Evolutionary conservation across 1,140 invertebrate species (phyloP).

Genomic region (Drosophila virilis): DNA sequence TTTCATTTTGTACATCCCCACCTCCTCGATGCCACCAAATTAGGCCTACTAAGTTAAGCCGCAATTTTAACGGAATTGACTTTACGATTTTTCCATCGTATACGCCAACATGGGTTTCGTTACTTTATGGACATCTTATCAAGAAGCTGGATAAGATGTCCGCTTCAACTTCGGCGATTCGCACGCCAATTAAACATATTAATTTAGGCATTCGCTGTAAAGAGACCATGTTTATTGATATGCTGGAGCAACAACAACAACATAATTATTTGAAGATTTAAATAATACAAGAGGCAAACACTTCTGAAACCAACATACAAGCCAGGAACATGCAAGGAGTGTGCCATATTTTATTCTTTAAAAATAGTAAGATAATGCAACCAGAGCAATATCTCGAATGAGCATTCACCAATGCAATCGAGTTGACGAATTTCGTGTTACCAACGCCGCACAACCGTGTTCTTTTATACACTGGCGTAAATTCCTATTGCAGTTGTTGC

Average conservation of each 20-base stretch:
- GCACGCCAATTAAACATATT: conserved; percentile 59
- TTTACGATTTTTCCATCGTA: conserved; percentile 79
- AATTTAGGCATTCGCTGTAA: conserved; percentile 54
- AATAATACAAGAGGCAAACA: conserved; percentile 38
- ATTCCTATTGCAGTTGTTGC: conserved; percentile 48
- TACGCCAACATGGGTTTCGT: conserved; percentile 94
- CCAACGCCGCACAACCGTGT: conserved; percentile 14
- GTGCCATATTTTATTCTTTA: background rate
- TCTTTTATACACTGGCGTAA: conserved; percentile 15
- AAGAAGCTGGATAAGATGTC: conserved; percentile 80
- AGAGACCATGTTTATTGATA: conserved; percentile 67
- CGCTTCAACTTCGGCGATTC: conserved; percentile 47
- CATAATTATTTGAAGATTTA: conserved; percentile 79
- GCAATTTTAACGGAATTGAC: too few species aligned
- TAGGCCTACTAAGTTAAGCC: too few species aligned
- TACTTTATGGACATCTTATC: conserved; percentile 97
- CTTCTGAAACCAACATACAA: conserved; percentile 20
- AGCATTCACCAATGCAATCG: background rate
- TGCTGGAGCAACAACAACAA: conserved; percentile 66
- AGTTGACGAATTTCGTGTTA: conserved; percentile 22
- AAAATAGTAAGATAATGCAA: background rate
- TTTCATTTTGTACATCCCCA: too few species aligned
- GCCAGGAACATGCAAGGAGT: conserved; percentile 32
- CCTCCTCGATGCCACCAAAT: too few species aligned
- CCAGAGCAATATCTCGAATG: background rate